Evolutionary conservation across 2,113 vertebrate species (phyloP), one percentile per base, ranked within the genome.

Genomic region (Agelaius tricolor): DNA sequence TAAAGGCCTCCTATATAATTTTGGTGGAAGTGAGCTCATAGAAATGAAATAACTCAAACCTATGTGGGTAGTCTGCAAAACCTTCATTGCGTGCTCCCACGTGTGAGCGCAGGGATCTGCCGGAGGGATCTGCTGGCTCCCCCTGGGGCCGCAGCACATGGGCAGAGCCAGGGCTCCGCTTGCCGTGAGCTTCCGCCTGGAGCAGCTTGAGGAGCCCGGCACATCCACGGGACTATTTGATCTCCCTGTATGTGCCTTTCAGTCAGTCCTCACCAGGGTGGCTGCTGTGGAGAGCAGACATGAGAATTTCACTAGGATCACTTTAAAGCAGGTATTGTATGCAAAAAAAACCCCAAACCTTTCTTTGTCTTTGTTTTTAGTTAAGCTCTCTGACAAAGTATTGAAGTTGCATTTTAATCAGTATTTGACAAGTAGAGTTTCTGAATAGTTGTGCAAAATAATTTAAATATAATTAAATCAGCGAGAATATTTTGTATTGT

Each of bases 301-400:
- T 89, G 94, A 93, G 46, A 79, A 86, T 90, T 93, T 26, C 22
- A 89, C 67, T 46, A 84, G 85, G 93, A 92, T 10, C 87, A 37
- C 90, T 94, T 80, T 65, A 89, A 96, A 96, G 51, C 75, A 96
- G 96, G 95, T 95, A 93, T 49, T 66, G 84, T 87, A 69, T 44
- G n/a, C 30, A 41, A 63, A 62, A 73, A 47, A 26, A 26, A 12
- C 30, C 16, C 68, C 15, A 59, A 33, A 37, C 31, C 27, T 84
- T 52, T 68, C 22, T 89, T 93, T 95, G 72, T 46, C 16, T 93
- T 30, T 31, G 31, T 17, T 75, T 63, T 54, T 3, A 31, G 8
- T 67, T 91, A 61, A 90, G 43, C 23, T 87, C 22, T 89, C 55
- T 87, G 47, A 61, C 31, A 51, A 80, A 66, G 5, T 27, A 57